phyloP scores from a whole-genome alignment of 1,140 invertebrate genomes.

The Ectropis grisescens region DNA sequence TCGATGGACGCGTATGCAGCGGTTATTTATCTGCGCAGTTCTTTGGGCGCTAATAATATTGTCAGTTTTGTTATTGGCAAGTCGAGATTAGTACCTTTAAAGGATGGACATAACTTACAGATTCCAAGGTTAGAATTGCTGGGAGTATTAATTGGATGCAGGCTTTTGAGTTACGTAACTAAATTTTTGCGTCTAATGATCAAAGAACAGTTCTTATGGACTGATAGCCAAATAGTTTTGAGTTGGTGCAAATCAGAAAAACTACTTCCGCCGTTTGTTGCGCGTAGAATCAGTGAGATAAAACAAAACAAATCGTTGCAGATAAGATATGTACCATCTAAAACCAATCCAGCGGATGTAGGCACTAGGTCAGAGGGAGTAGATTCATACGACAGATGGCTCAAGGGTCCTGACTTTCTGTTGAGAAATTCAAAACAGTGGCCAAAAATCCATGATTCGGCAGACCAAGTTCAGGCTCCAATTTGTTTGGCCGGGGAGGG shows the following conservation, averaged over 20 bases:
- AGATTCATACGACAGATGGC: conserved; percentile 1
- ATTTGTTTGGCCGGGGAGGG: conserved; percentile 4
- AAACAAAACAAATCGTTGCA: conserved; percentile 2
- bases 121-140: conserved; percentile 16
- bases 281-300: conserved; percentile 11
- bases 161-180: conserved; percentile 10
- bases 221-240: conserved; percentile 16
- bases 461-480: background rate
- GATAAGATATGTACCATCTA: conserved; percentile 6
- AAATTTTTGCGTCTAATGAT: conserved; percentile 8
- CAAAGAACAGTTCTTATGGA: conserved; percentile 10
- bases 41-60: conserved; percentile 3
- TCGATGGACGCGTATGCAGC: conserved; percentile 11
- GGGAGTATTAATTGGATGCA: conserved; percentile 10
- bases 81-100: conserved; percentile 4
- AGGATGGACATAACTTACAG: conserved; percentile 11
- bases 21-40: conserved; percentile 9
- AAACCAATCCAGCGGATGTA: conserved; percentile 9
- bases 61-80: conserved; percentile 15
- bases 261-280: conserved; percentile 14
- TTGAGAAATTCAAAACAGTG: background rate
- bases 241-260: conserved; percentile 13
- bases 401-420: conserved; percentile 11
- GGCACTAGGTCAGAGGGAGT: conserved; percentile 4
- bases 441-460: background rate